These are phyloP conservation scores for Paracyclopina nana DNA, from an alignment of 1,140 invertebrate genomes.

Conservation along the genomic window DNA sequence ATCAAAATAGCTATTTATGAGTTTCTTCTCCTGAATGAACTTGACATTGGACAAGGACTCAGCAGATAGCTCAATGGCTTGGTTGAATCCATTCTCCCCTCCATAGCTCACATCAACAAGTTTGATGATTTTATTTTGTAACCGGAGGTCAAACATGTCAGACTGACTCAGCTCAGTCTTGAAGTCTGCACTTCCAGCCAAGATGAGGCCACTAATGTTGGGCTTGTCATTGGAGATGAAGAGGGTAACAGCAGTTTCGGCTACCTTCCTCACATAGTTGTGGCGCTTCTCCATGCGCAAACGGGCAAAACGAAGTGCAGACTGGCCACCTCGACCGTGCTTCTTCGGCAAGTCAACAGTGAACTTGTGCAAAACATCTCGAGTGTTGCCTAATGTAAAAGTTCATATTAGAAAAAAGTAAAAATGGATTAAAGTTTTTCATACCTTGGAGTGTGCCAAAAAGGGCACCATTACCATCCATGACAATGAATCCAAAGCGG, in stretches of 20 bases:
- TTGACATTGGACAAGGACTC: slow-evolving; percentile 97
- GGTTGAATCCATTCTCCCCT: slow-evolving; percentile 98
- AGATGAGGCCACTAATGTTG: slow-evolving; percentile 86
- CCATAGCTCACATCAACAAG: slow-evolving; percentile 98
- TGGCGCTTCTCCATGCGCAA: slow-evolving; percentile 98
- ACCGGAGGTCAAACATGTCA: slow-evolving; percentile 98
- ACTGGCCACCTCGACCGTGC: slow-evolving; percentile 99
- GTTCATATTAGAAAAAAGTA: too few relatives aligned
- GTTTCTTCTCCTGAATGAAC: slow-evolving; percentile 99
- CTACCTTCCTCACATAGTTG: slow-evolving; percentile 95
- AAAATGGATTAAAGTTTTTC: too few relatives aligned
- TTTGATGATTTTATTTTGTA: slow-evolving; percentile 96
- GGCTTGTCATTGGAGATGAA: slow-evolving; percentile 97
- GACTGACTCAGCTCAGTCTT: slow-evolving; percentile 99
- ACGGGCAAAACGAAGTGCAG: slow-evolving; percentile 95
- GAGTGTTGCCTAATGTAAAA: too few relatives aligned
- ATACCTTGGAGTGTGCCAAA: slow-evolving; percentile 98
- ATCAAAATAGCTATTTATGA: slow-evolving; percentile 94
- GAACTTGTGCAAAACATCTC: slow-evolving; percentile 94
- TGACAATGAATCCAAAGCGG: slow-evolving; percentile 99
- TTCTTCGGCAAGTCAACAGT: slow-evolving; percentile 99
- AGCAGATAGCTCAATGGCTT: slow-evolving; percentile 92
- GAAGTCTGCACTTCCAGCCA: slow-evolving; percentile 98
- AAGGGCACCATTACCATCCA: slow-evolving; percentile 98
- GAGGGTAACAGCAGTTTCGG: slow-evolving; percentile 88